Evolutionary conservation across 2,797 vertebrate genomes (phyloP).

Genomic region (Epinephelus awoara): DNA sequence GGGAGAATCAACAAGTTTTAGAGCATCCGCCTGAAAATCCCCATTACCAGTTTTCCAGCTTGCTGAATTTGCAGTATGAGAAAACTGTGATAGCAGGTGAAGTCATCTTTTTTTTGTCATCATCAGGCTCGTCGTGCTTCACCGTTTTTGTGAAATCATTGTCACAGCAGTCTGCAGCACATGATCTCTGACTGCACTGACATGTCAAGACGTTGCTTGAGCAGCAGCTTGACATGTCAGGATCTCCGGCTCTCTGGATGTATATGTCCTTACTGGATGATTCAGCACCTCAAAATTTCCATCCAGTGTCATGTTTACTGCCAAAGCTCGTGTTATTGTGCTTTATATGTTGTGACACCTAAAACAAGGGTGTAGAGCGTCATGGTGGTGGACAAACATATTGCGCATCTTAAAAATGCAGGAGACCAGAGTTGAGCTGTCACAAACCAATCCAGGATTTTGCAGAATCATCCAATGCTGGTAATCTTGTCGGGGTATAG

Average conservation of each 20-base stretch:
- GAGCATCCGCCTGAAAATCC: constrained; percentile 19
- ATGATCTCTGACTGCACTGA: background rate
- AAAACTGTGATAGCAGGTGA: background rate
- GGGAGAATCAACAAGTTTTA: constrained; percentile 31
- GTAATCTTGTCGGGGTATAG: too few species aligned
- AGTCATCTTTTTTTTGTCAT: background rate
- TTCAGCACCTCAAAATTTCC: background rate
- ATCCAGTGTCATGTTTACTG: background rate
- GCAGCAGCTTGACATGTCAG: constrained; percentile 8
- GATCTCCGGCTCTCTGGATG: background rate
- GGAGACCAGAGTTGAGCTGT: background rate
- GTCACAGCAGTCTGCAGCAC: background rate
- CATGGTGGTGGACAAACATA: background rate
- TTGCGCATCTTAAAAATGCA: background rate
- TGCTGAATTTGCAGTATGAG: constrained; percentile 26
- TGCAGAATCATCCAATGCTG: too few species aligned
- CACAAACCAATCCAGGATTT: too few species aligned
- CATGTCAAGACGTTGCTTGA: background rate
- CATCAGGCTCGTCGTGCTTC: background rate
- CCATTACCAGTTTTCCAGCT: constrained; percentile 19
- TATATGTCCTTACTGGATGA: background rate
- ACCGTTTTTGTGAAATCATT: background rate
- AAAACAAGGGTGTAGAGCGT: background rate
- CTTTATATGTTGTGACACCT: background rate
- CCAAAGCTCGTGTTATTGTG: background rate